Evolutionary conservation across 92 coral and sea anemone species (phyloP).

Genomic region (Epizoanthus stellaris): DNA sequence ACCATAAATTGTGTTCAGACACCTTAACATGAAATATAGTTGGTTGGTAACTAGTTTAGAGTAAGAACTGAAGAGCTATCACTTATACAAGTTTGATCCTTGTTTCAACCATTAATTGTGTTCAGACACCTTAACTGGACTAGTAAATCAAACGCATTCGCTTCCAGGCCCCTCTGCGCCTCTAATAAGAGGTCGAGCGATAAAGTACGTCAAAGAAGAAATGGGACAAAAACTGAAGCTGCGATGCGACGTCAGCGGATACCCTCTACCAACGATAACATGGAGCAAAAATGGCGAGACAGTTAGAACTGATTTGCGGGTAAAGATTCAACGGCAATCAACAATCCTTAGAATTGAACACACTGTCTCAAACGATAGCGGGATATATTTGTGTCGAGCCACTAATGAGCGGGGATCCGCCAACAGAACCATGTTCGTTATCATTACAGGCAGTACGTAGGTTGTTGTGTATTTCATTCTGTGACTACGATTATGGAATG

Average conservation of each 20-base stretch:
- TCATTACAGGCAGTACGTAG: constrained; percentile 4
- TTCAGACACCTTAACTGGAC: too few relatives aligned
- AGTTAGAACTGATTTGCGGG: background rate
- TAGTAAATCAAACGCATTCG: background rate
- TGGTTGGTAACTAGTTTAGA: too few relatives aligned
- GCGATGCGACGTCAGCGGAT: constrained; percentile 11
- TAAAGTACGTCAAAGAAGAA: background rate
- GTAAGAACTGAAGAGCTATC: too few relatives aligned
- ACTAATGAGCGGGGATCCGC: constrained; percentile 2
- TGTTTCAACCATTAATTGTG: too few relatives aligned
- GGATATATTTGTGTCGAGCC: constrained; percentile 14
- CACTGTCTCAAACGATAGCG: constrained; percentile 1
- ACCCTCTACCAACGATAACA: constrained; percentile 9
- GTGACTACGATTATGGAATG: too few relatives aligned
- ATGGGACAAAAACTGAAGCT: constrained; percentile 17
- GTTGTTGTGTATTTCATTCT: background rate
- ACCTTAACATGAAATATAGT: too few relatives aligned
- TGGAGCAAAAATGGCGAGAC: constrained; percentile 11
- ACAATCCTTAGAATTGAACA: background rate
- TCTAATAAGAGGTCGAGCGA: background rate
- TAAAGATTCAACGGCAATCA: constrained; percentile 11
- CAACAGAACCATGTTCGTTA: constrained; percentile 13
- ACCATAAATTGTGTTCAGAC: too few relatives aligned
- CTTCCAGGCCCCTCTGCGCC: constrained; percentile 6
- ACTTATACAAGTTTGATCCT: too few relatives aligned